A percentile compares a stretch with the other conserved stretches of the same genome.
Conservation (phyloP, 2,888 invertebrate species). For the Allygus modestus region DNA sequence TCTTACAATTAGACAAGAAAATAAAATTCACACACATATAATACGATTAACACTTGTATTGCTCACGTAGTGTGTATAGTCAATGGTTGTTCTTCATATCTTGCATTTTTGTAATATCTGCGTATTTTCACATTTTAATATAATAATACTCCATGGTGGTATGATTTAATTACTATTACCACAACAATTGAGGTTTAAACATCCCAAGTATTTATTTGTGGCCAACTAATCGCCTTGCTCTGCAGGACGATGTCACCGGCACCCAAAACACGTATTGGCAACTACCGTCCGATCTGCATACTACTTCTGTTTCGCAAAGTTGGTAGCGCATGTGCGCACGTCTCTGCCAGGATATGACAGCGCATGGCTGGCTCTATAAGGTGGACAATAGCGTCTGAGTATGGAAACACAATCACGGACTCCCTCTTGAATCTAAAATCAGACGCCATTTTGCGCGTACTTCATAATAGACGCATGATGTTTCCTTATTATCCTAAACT, state of each 20-base stretch:
- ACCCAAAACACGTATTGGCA: constrained; percentile 13
- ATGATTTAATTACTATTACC: too few species aligned
- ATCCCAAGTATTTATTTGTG: too few species aligned
- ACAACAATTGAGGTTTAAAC: too few species aligned
- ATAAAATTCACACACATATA: too few species aligned
- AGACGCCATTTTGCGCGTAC: constrained; percentile 46
- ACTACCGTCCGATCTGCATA: constrained; percentile 49
- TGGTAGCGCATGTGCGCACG: constrained; percentile 37
- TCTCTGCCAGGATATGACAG: constrained; percentile 43
- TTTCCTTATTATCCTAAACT: constrained; percentile 47
- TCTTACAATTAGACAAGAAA: too few species aligned
- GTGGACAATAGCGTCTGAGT: constrained; percentile 52
- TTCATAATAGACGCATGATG: constrained; percentile 42
- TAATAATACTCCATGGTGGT: too few species aligned
- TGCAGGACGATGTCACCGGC: neutral
- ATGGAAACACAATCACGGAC: constrained; percentile 57
- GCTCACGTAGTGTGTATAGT: too few species aligned
- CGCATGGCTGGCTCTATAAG: constrained; percentile 32
- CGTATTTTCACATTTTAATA: too few species aligned
- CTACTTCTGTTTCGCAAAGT: constrained; percentile 41
- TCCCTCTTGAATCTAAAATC: constrained; percentile 49
- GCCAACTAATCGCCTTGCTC: neutral
- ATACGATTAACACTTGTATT: too few species aligned
- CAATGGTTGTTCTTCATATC: too few species aligned
- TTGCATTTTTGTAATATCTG: too few species aligned